Base-by-base conservation (phyloP, 2,113 vertebrate genomes). In the Trinectes maculatus region DNA sequence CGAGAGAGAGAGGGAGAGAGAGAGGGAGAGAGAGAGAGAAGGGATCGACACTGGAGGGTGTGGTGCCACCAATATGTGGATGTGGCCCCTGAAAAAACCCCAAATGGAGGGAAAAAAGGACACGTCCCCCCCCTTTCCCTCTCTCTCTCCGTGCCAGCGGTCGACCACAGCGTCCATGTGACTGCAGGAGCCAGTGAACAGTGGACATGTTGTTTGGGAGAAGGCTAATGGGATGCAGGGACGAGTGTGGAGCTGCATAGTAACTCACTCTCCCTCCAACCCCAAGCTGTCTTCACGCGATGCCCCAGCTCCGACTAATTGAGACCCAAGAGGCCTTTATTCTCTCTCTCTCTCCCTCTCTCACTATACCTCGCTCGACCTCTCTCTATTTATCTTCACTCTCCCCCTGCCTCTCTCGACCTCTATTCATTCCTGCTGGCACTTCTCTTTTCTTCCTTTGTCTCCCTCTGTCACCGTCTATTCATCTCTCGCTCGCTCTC, bases 321-420 rank as follows among this genome's bases (percentile, higher is more conserved):
- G 80, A 89, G 73, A 82, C 87, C 84, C 82, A 57, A 24, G 85
- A 89, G 83, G 78, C 64, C 52, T 73, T 78, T 68, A 43, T 76
- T 49, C 71, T 69, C 59, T 26, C 54, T 33, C 69, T 6, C 59
- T n/a, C n/a, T n/a, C 40, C 33, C 4, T 51, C 51, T 55, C 46
- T 16, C 11, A 3, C 36, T 55, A 21, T 25, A 18, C 21, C 31
- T 34, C 25, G 52, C 9, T 54, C 47, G 21, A 18, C 21, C 31
- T 34, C 25, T 52, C 9, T 54, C 47, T 29, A 8, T 36, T 13
- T 19, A 6, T 26, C 34, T 37, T 63, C 49, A 49, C 19, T 11
- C 43, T 54, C 55, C 6, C 22, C 15, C 49, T 12, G 34, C 19
- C 34, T 21, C 15, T 18, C 1, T 24, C 9, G 37, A 40, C 11